Percentiles rank a stretch among this genome's conserved stretches.
phyloP scores from a whole-genome alignment of 2,888 invertebrate genomes.

The Nomada fabriciana region DNA sequence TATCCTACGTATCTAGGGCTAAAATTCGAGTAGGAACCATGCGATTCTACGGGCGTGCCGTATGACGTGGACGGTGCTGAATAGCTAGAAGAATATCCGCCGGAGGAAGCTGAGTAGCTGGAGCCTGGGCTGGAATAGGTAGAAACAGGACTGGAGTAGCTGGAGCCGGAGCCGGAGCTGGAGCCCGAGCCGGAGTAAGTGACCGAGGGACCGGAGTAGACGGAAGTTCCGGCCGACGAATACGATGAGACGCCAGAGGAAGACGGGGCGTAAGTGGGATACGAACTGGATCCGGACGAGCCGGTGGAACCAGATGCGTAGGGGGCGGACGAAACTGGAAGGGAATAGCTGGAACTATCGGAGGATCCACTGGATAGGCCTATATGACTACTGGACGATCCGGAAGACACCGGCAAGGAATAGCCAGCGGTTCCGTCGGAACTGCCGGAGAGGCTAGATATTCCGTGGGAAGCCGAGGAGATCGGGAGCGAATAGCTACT shows the following conservation, averaged over 20 bases:
- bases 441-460: conserved; percentile 49
- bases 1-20: conserved; percentile 76
- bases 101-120: conserved; percentile 65
- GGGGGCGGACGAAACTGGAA: conserved; percentile 71
- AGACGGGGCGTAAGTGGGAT: conserved; percentile 72
- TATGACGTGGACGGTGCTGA: conserved; percentile 72
- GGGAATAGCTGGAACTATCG: conserved; percentile 74
- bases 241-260: conserved; percentile 68
- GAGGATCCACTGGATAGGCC: conserved; percentile 73
- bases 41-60: conserved; percentile 69
- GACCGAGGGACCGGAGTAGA: conserved; percentile 47
- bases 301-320: conserved; percentile 53
- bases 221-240: conserved; percentile 70
- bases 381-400: conserved; percentile 62
- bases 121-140: conserved; percentile 66
- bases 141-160: conserved; percentile 57
- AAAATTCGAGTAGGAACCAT: conserved; percentile 76
- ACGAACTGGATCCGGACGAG: conserved; percentile 51
- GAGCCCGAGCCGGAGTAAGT: conserved; percentile 53
- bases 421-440: conserved; percentile 57
- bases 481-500: conserved; percentile 46
- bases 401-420: conserved; percentile 58
- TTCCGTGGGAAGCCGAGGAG: conserved; percentile 65
- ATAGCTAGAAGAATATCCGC: conserved; percentile 59
- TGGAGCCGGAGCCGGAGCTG: conserved; percentile 47